phyloP scores from a whole-genome alignment of 2,797 vertebrate species.

The Cygnus olor region DNA sequence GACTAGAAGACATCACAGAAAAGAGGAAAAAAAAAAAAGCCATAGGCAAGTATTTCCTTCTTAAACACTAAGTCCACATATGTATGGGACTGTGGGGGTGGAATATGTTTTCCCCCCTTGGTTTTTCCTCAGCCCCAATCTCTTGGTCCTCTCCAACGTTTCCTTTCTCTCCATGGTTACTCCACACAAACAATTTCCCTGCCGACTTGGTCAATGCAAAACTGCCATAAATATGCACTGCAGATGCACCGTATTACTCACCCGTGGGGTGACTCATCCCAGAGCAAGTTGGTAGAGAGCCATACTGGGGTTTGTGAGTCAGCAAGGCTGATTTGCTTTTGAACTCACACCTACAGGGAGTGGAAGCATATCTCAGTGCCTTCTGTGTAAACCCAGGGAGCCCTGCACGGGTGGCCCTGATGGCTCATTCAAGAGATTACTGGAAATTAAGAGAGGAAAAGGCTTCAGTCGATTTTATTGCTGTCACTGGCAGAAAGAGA shows the following conservation, averaged over 20 bases:
- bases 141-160: background rate
- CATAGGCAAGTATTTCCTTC: background rate
- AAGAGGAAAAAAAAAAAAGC: background rate
- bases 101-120: background rate
- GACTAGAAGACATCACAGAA: background rate
- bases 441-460: background rate
- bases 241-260: slow-evolving; percentile 66
- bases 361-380: background rate
- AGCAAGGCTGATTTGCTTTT: slow-evolving; percentile 10
- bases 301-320: slow-evolving; percentile 48
- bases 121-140: slow-evolving; percentile 23
- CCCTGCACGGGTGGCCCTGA: background rate
- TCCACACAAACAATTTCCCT: slow-evolving; percentile 51
- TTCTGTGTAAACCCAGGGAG: background rate
- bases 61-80: background rate
- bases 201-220: slow-evolving; percentile 20
- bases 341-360: slow-evolving; percentile 21
- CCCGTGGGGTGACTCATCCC: slow-evolving; percentile 35
- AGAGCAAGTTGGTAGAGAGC: background rate
- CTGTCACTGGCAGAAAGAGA: background rate
- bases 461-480: fast-evolving
- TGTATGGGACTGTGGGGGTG: background rate
- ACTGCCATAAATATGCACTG: slow-evolving; percentile 32
- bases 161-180: slow-evolving; percentile 67
- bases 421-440: background rate